Evolutionary conservation across 2,888 invertebrate species (phyloP), one percentile per base, ranked within the genome.

Genomic region (Drosophila picticornis): DNA sequence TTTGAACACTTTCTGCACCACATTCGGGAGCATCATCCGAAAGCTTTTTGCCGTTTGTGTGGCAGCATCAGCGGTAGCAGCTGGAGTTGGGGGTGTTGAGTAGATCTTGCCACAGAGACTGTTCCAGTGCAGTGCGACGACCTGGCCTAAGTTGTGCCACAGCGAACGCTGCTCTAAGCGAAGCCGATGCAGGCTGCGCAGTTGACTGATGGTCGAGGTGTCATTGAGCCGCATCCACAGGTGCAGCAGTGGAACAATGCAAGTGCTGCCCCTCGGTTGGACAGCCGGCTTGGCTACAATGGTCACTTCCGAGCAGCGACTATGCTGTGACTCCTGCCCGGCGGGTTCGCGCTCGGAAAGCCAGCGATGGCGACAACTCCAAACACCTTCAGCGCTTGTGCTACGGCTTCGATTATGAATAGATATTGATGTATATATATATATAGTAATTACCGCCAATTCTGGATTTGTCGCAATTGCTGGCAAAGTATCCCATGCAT

Each of bases 161-260:
- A 85, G 11, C 1, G 77, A 25, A 1, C 77, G 81, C 25, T 70
- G 60, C 9, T 69, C 32, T 22, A 78, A 51, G 32, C 38, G 66
- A 13, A 38, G 9, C 16, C 65, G 68, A 7, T 19, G 48, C n/a
- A 32, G 10, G 10, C 13, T 4, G 3, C 51, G 59, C 22, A 32
- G 59, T 22, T 34, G 40, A 5, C 51, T 29, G 19, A 1, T 5
- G 11, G n/a, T 0, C 0, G 43, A 10, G 4, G 27, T 25, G 5
- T 50, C 34, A 4, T 58, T 63, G 0, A 78, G 55, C 2, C 61
- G 59, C 58, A 80, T 48, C 80, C 77, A 80, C n/a, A 78, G 38
- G 31, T 80, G 60, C 38, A 71, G 36, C 29, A 78, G 22, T 1
- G 77, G 77, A 16, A 80, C 64, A 32, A 67, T 53, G 6, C 19